These are phyloP conservation scores for Gallinago media DNA, from an alignment of 2,113 vertebrate genomes.

Conservation along the genomic window DNA sequence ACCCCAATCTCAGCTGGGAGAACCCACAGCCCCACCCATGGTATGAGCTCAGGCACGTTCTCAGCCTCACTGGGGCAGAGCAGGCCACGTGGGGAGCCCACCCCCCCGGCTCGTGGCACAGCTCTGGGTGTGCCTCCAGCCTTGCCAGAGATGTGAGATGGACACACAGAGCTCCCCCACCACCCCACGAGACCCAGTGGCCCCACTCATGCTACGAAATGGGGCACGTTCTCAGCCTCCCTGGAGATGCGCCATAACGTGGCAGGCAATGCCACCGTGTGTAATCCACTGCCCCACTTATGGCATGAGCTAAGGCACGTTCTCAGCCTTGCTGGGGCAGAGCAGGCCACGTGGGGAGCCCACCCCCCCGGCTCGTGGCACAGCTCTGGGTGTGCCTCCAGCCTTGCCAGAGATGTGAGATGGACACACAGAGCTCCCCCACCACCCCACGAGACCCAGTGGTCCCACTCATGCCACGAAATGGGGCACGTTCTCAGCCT, in stretches of 20 bases:
- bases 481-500: background rate
- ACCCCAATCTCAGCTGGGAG: background rate
- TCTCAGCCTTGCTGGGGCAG: background rate
- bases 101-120: background rate
- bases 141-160: background rate
- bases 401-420: background rate
- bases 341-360: accelerated
- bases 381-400: background rate
- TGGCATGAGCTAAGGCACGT: background rate
- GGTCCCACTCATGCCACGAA: background rate
- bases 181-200: accelerated
- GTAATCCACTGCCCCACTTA: background rate
- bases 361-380: background rate
- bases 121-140: background rate
- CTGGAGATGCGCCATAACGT: background rate
- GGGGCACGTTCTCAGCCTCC: background rate
- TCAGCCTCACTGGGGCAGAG: background rate
- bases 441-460: accelerated
- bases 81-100: accelerated
- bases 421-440: background rate
- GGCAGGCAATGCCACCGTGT: background rate
- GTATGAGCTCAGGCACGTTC: background rate
- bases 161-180: background rate
- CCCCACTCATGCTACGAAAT: background rate
- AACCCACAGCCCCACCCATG: background rate